phyloP scores from a whole-genome alignment of 2,888 invertebrate genomes.

The Chironomus riparius region DNA sequence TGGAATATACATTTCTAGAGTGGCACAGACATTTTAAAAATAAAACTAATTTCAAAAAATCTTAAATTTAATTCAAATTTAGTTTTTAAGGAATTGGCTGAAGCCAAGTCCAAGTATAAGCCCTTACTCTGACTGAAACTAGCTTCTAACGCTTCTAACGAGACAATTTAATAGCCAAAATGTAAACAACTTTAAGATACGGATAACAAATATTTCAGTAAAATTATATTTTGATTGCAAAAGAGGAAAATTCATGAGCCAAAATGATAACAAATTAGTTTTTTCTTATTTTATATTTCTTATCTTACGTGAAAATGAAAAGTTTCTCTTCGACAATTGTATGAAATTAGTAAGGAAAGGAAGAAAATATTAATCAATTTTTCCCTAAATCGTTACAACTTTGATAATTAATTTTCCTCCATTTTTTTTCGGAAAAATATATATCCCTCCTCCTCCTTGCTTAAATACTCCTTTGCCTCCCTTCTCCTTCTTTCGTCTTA shows the following conservation, averaged over 20 bases:
- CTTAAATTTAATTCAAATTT: no score
- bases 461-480: background rate
- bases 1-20: no score
- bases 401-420: slow-evolving; percentile 26
- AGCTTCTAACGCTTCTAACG: no score
- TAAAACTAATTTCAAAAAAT: no score
- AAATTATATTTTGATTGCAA: background rate
- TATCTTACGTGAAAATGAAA: background rate
- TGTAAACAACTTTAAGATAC: no score
- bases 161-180: no score
- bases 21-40: no score
- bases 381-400: slow-evolving; percentile 24
- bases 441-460: no score
- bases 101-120: no score
- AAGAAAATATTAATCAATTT: slow-evolving; percentile 4
- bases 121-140: no score
- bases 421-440: background rate
- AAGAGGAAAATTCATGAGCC: background rate
- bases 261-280: background rate
- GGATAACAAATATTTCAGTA: background rate
- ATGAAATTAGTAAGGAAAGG: background rate
- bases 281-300: background rate
- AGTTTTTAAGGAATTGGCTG: no score
- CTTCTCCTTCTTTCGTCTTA: background rate
- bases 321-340: background rate